A percentile compares a stretch with the other conserved stretches of the same genome.
phyloP scores from a whole-genome alignment of 2,888 invertebrate species.

The Papilio gigon region DNA sequence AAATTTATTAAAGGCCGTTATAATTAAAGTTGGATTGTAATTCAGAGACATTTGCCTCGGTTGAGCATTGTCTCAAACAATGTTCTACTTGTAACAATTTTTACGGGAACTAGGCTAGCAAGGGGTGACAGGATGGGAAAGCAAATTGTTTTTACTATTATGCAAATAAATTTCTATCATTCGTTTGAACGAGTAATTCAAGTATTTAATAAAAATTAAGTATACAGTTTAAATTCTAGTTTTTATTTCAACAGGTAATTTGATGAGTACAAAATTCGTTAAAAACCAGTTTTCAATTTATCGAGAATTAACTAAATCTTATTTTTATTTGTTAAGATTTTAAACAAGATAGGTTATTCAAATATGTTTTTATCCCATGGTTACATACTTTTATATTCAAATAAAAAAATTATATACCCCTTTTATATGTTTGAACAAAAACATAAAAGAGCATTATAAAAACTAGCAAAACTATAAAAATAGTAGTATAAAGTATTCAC shows the following conservation, averaged over 20 bases:
- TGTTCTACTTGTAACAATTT: background rate
- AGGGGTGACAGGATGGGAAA: no score
- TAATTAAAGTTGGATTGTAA: constrained; percentile 12
- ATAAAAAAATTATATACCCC: background rate
- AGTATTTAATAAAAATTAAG: constrained; percentile 13
- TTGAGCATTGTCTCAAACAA: background rate
- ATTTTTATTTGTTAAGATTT: background rate
- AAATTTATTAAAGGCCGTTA: constrained; percentile 5
- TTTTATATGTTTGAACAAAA: background rate
- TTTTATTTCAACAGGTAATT: constrained; percentile 16
- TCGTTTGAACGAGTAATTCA: background rate
- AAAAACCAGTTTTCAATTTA: background rate
- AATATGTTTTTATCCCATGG: background rate
- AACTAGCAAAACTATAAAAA: constrained; percentile 17
- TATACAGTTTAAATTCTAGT: background rate
- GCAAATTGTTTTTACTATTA: no score
- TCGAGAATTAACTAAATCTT: background rate
- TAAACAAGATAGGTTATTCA: background rate
- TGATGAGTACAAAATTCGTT: background rate
- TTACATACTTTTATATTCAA: background rate
- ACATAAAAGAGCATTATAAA: constrained; percentile 20
- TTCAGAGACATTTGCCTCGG: constrained; percentile 14
- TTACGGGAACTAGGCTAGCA: no score
- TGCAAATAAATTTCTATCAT: no score
- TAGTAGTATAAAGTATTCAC: constrained; percentile 2